A percentile compares a stretch with the other conserved stretches of the same genome.
Evolutionary conservation across 2,888 invertebrate genomes (phyloP).

Genomic region (Eucera pruinosa): DNA sequence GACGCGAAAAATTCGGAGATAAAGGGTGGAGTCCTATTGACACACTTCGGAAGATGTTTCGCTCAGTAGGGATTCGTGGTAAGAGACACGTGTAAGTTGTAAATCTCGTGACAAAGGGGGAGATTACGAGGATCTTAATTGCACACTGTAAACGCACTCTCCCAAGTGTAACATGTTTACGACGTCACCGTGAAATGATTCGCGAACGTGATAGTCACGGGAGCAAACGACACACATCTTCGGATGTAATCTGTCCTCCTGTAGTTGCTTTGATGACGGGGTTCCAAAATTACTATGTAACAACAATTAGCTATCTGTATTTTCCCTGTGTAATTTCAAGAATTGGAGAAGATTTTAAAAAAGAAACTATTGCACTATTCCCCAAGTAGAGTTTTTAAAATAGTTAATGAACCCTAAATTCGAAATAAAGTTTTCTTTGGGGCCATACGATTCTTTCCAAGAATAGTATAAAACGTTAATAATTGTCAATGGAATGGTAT

Average conservation of each 20-base stretch:
- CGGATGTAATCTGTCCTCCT: conserved; percentile 43
- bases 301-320: too few relatives aligned
- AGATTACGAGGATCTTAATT: conserved; percentile 66
- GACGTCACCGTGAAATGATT: conserved; percentile 46
- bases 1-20: neutral
- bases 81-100: conserved; percentile 40
- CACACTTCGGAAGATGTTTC: neutral
- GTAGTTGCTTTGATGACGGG: conserved; percentile 1
- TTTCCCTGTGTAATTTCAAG: too few relatives aligned
- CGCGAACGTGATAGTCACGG: conserved; percentile 54
- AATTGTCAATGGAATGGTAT: conserved; percentile 1
- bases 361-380: fast-evolving
- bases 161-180: conserved; percentile 53
- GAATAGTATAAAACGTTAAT: too few relatives aligned
- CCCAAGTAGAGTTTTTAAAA: neutral
- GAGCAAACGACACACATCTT: conserved; percentile 58
- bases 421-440: too few relatives aligned
- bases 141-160: conserved; percentile 43
- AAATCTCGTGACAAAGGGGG: conserved; percentile 31
- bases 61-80: neutral
- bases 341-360: neutral
- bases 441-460: too few relatives aligned
- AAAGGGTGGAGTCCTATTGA: neutral
- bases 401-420: too few relatives aligned
- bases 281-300: neutral